Evolutionary conservation across 2,797 vertebrate species (phyloP).

Genomic region (Sparus aurata): DNA sequence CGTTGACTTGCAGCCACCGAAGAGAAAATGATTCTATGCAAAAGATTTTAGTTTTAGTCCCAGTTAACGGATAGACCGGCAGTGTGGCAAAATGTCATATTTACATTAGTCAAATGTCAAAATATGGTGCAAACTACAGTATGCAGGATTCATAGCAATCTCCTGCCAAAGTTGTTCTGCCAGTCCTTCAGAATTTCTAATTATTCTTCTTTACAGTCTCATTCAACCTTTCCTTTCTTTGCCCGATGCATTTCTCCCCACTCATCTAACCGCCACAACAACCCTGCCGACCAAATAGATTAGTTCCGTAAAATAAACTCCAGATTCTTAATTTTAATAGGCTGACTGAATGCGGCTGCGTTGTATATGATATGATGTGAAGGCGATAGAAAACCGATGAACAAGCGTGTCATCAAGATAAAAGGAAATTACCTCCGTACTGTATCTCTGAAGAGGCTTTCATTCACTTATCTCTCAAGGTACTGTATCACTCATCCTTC

Average conservation of each 20-base stretch:
- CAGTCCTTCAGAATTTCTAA: background rate
- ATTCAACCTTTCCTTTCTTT: background rate
- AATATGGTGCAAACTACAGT: constrained; percentile 2
- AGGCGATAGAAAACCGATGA: background rate
- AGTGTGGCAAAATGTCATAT: constrained; percentile 38
- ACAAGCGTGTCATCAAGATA: constrained; percentile 35
- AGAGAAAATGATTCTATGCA: background rate
- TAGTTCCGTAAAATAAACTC: background rate
- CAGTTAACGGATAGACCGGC: constrained; percentile 17
- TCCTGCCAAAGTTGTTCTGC: background rate
- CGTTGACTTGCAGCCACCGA: background rate
- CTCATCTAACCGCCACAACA: background rate
- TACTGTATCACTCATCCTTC: constrained; percentile 54
- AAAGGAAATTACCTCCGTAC: constrained; percentile 40
- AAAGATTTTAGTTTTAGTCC: background rate
- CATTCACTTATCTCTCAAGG: constrained; percentile 49
- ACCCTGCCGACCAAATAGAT: background rate
- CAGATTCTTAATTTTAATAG: background rate
- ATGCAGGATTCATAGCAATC: constrained; percentile 15
- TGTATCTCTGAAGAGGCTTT: constrained; percentile 41
- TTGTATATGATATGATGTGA: background rate
- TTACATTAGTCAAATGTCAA: constrained; percentile 40
- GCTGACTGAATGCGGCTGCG: background rate
- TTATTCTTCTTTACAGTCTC: background rate
- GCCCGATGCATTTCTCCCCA: background rate